Base-by-base conservation (phyloP, 2,113 vertebrate genomes). In the Apeltes quadracus region DNA sequence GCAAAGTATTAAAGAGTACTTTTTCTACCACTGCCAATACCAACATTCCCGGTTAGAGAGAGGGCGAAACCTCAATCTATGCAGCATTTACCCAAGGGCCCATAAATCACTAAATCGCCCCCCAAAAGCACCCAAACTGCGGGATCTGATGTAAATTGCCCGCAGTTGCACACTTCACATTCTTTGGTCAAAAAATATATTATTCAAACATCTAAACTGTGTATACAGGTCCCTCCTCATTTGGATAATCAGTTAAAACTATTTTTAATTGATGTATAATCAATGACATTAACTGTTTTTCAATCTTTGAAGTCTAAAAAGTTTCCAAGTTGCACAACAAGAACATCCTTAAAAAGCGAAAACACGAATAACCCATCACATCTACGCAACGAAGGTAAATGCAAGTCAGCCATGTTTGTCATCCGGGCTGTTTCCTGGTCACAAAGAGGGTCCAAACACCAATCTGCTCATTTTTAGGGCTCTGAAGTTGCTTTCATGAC, bases 371-470 rank as follows among this genome's bases (percentile, higher is more conserved):
- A 41, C 61, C 61, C 53, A 75, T 84, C 75, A 75, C 18, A 56
- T 15, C 13, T 11, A 54, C 36, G 43, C 27, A 74, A 61, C 48
- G 22, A 75, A 65, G 58, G 62, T 69, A 82, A 71, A 84, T 71
- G 66, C 72, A 62, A 77, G 69, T 57, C 48, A 20, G 65, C 25
- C 18, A n/a, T 83, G 65, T 84, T 83, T 73, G 59, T 78, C 68
- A 74, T 61, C 72, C 67, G 51, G 68, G 32, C 22, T 4, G 39
- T 51, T 74, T 48, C 14, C 57, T 53, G 36, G 18, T 27, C 69
- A 83, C 29, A 10, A 69, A 76, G 75, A 79, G 79, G 75, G 82
- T 70, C 38, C 46, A 58, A 62, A 29, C 84, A 86, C 84, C 71
- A 68, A 79, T 87, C 81, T 61, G 41, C 76, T 71, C 66, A 64